Evolutionary conservation across 2,113 vertebrate species (phyloP), one percentile per base, ranked within the genome.

Genomic region (Callithrix jacchus): DNA sequence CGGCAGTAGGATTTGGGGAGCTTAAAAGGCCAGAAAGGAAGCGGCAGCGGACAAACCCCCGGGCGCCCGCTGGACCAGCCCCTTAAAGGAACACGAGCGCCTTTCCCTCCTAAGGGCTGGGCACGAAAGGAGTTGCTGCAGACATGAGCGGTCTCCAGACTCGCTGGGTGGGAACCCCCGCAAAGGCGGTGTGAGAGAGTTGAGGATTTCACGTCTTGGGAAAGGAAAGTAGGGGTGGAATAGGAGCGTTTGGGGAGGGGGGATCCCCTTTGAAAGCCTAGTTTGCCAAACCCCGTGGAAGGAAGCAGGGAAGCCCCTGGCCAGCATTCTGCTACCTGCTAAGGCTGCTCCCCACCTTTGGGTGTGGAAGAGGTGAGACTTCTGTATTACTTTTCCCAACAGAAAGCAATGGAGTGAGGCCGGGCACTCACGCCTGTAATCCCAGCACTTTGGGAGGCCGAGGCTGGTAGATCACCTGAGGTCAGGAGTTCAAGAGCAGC

Each of bases 61-160:
- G 87, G 52, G 58, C 66, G 95, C 91, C 96, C 93, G 97, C 92
- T 93, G 79, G 96, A 93, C 98, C 98, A 96, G 97, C 98, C 98
- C 98, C 98, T 98, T 98, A 99, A 98, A 99, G 98, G 98, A 97
- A 97, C 97, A 98, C 97, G 96, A 96, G 93, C 96, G 87, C 95
- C 97, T 98, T 97, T 98, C 96, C 97, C 95, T 97, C 79, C 85
- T 96, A 71, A 89, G 96, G 58, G 0, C 93, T 73, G 94, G 30
- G 88, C 42, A 37, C 16, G n/a, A 74, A 87, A 93, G 61, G 71
- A 37, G 64, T 17, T 9, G 49, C 47, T 25, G 25, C 13, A 6
- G 23, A 9, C 32, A 7, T 1, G 52, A 30, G 81, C 85, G 0
- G 25, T 2, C 58, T 56, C 74, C 58, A 23, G 71, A 9, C 68